Evolutionary conservation across 2,888 invertebrate genomes (phyloP).

Genomic region (Lottia gigantea): DNA sequence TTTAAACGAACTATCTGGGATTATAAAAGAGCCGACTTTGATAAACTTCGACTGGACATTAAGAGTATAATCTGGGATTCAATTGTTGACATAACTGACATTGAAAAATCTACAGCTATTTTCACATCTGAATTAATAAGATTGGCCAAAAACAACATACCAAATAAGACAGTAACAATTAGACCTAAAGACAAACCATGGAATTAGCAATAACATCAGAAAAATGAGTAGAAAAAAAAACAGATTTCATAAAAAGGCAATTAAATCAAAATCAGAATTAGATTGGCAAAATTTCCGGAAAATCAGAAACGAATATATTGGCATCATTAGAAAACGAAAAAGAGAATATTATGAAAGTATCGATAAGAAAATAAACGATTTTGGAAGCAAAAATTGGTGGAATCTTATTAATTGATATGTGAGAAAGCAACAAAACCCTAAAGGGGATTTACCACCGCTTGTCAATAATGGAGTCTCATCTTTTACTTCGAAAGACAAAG

Average conservation of each 20-base stretch:
- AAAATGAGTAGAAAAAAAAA: too few relatives aligned
- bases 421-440: neutral
- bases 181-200: too few relatives aligned
- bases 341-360: neutral
- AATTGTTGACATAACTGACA: too few relatives aligned
- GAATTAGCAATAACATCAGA: too few relatives aligned
- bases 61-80: too few relatives aligned
- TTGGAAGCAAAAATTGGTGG: neutral
- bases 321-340: neutral
- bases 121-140: too few relatives aligned
- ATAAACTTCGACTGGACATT: too few relatives aligned
- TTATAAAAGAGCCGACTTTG: too few relatives aligned
- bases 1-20: too few relatives aligned
- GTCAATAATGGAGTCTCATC: neutral
- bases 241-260: neutral
- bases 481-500: neutral
- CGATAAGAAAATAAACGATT: neutral
- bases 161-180: too few relatives aligned
- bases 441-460: neutral
- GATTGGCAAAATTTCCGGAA: conserved; percentile 1
- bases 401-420: neutral
- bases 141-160: too few relatives aligned
- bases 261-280: neutral
- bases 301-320: conserved; percentile 4
- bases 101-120: too few relatives aligned